A percentile compares a stretch with the other conserved stretches of the same genome.
These are phyloP conservation scores for Lypha dubia DNA, from an alignment of 2,888 invertebrate genomes.

Conservation along the genomic window DNA sequence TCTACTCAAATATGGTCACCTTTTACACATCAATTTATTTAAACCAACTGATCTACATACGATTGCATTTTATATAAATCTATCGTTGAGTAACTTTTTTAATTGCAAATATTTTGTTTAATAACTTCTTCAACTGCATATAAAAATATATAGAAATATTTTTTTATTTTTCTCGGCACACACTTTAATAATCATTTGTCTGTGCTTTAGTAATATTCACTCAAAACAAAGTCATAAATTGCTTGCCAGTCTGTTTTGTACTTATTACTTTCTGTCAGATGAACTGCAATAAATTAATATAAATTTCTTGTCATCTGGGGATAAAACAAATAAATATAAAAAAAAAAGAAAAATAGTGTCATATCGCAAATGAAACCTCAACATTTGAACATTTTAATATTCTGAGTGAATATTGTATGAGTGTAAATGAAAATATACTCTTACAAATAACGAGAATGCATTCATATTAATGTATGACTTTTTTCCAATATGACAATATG, in stretches of 20 bases:
- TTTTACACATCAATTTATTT: constrained; percentile 8
- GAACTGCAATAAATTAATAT: constrained; percentile 82
- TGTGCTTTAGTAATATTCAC: constrained; percentile 71
- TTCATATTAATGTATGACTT: not conserved
- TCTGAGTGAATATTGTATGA: constrained; percentile 32
- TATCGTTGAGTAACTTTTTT: constrained; percentile 37
- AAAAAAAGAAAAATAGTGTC: constrained; percentile 32
- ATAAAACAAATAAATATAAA: constrained; percentile 50
- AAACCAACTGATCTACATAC: constrained; percentile 34
- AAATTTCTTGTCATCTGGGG: constrained; percentile 80
- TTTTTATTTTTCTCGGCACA: constrained; percentile 9
- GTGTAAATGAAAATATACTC: constrained; percentile 15
- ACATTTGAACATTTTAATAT: constrained; percentile 53
- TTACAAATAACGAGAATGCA: not conserved
- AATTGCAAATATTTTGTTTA: constrained; percentile 53
- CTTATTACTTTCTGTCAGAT: constrained; percentile 81
- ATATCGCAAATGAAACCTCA: constrained; percentile 40
- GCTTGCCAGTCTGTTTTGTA: constrained; percentile 76
- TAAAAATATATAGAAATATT: not conserved
- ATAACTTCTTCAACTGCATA: constrained; percentile 48
- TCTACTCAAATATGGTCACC: constrained; percentile 14
- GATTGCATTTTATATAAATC: not conserved
- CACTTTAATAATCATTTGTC: constrained; percentile 48
- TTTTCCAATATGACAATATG: not conserved
- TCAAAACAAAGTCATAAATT: constrained; percentile 82